These are phyloP conservation scores for Adelognathus sp. DNA, from an alignment of 2,888 invertebrate genomes.

Conservation along the genomic window DNA sequence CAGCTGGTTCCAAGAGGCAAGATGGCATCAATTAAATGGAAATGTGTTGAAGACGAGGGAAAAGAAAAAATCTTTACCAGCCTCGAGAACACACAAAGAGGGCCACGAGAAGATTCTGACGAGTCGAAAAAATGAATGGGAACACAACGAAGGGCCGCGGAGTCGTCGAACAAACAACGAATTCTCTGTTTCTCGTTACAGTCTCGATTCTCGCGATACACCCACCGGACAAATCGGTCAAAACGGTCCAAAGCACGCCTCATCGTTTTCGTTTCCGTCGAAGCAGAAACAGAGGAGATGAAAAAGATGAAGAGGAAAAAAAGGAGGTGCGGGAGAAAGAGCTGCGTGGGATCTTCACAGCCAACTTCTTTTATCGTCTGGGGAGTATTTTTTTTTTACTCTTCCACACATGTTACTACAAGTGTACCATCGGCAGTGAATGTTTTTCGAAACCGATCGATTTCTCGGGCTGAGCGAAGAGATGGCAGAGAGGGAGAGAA, in stretches of 20 bases:
- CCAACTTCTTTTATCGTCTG: neutral
- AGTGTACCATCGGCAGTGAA: slow-evolving; percentile 7
- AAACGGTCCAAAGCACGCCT: slow-evolving; percentile 6
- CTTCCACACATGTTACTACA: neutral
- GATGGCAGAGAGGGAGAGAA: neutral
- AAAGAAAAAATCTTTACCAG: slow-evolving; percentile 4
- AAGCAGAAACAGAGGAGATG: neutral
- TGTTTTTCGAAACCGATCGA: slow-evolving; percentile 37
- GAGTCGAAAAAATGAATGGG: neutral
- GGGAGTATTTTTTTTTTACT: neutral
- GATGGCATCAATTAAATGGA: neutral
- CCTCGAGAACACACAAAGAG: neutral
- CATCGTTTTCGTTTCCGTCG: slow-evolving; percentile 14
- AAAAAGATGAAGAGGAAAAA: neutral
- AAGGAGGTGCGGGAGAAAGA: neutral
- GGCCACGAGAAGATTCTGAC: neutral
- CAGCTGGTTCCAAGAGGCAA: neutral
- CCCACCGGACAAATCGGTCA: neutral
- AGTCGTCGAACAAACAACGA: slow-evolving; percentile 37
- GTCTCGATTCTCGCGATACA: slow-evolving; percentile 40
- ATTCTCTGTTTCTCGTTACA: slow-evolving; percentile 17
- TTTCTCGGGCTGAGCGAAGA: slow-evolving; percentile 3
- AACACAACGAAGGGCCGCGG: neutral
- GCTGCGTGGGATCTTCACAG: slow-evolving; percentile 7
- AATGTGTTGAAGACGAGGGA: neutral